phyloP scores from a whole-genome alignment of 2,888 invertebrate species.

The Lepidonotus clava region DNA sequence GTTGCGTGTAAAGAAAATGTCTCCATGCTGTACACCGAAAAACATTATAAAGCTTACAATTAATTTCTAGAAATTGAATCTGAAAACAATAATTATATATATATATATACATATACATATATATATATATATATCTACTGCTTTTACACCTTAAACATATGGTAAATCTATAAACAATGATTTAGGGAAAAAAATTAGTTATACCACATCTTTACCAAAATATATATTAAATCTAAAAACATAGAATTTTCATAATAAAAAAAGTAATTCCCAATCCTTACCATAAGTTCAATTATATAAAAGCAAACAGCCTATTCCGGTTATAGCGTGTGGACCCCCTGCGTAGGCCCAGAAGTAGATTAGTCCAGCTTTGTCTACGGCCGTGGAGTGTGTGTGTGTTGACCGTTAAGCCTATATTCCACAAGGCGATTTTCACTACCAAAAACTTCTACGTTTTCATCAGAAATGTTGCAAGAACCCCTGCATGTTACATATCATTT shows the following conservation, averaged over 20 bases:
- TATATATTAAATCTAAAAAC: background rate
- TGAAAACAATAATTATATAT: background rate
- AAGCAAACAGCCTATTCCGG: too few species aligned
- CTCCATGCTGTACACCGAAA: too few species aligned
- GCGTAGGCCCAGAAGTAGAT: background rate
- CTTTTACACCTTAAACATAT: background rate
- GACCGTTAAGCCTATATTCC: too few species aligned
- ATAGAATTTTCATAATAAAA: background rate
- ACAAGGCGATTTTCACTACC: too few species aligned
- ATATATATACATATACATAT: slow-evolving; percentile 13
- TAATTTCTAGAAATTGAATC: too few species aligned
- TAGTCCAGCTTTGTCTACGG: background rate
- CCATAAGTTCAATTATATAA: background rate
- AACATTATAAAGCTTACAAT: too few species aligned
- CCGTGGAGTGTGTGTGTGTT: too few species aligned
- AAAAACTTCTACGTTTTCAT: too few species aligned
- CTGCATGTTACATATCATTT: too few species aligned
- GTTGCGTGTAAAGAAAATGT: too few species aligned
- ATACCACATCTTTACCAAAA: background rate
- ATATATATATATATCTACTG: background rate
- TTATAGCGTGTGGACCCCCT: background rate
- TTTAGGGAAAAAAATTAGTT: background rate
- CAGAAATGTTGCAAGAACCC: too few species aligned
- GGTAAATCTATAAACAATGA: background rate
- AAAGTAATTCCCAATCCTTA: background rate